Evolutionary conservation across 2,888 invertebrate genomes (phyloP), one percentile per base, ranked within the genome.

Genomic region (Ctena decussata): DNA sequence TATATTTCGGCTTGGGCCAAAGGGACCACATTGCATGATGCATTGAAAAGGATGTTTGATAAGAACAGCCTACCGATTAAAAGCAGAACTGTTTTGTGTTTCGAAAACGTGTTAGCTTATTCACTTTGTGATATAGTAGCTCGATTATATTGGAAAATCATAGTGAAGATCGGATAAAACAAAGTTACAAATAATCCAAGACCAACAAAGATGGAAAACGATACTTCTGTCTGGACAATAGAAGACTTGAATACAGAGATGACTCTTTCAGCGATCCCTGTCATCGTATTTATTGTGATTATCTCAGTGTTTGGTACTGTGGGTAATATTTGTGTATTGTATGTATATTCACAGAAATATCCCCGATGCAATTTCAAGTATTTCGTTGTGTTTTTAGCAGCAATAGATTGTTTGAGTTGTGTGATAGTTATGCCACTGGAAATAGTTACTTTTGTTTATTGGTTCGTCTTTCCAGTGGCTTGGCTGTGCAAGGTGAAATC

Each of bases 311-410:
- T 86, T 0, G 89, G 89, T 44, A 49, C 80, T 11, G 0, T 82
- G 0, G 89, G 89, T 27, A 89, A 89, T 60, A 24, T 49, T 69
- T 27, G 85, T 35, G 86, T 89, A 24, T 72, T 89, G 15, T 77
- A 77, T 24, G 84, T 89, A n/a, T 89, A 89, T 57, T 82, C 80
- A 18, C 74, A 44, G 24, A 82, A 75, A 27, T 89, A 89, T 69
- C 89, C 89, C 37, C 77, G 30, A 37, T 89, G 89, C 32, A 89
- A 89, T 71, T 89, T 89, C 60, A 86, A 86, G 37, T 82, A 89
- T 57, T 89, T 89, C 53, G 86, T 89, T 8, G 49, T 89, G 15
- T 74, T 86, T n/a, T 69, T 89, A 5, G 86, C 86, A 1, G 82
- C 71, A 21, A 60, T 89, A 30, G 86, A 89, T 41, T 72, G 86